Evolutionary conservation across 2,888 invertebrate species (phyloP).

Genomic region (Agapostemon virescens): DNA sequence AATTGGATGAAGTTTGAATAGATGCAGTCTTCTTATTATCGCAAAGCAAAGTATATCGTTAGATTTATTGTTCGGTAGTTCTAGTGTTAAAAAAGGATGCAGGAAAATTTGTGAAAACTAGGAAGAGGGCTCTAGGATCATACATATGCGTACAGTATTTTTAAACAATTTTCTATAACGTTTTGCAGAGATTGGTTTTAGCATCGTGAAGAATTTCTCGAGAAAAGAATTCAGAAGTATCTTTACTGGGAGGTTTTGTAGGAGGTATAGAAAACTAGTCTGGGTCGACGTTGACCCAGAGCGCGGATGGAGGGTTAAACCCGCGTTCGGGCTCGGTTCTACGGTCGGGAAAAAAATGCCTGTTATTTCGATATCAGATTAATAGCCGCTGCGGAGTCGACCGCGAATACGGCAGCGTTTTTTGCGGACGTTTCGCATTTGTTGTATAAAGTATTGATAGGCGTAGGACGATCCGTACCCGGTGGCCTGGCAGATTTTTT

Average conservation of each 20-base stretch:
- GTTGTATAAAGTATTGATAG: slow-evolving; percentile 75
- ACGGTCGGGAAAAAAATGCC: slow-evolving; percentile 62
- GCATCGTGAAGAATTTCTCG: no score
- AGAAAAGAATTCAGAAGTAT: neutral
- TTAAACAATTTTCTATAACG: no score
- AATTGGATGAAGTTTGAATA: no score
- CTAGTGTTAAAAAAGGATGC: no score
- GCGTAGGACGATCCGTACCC: slow-evolving; percentile 61
- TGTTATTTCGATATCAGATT: slow-evolving; percentile 74
- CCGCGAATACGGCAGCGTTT: slow-evolving; percentile 73
- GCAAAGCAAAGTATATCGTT: no score
- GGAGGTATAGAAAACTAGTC: neutral
- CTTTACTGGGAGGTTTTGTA: neutral
- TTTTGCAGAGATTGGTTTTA: no score
- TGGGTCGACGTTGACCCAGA: neutral
- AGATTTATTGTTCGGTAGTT: no score
- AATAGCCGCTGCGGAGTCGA: slow-evolving; percentile 73
- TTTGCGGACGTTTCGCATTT: slow-evolving; percentile 76
- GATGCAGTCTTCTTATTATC: no score
- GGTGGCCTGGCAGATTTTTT: slow-evolving; percentile 44
- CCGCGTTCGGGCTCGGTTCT: slow-evolving; percentile 36
- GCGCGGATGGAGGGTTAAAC: neutral
- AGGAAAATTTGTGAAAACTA: no score
- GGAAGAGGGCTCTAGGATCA: no score
- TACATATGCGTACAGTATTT: no score